Evolutionary conservation across 2,113 vertebrate genomes (phyloP).

Genomic region (Indicator maculatus): DNA sequence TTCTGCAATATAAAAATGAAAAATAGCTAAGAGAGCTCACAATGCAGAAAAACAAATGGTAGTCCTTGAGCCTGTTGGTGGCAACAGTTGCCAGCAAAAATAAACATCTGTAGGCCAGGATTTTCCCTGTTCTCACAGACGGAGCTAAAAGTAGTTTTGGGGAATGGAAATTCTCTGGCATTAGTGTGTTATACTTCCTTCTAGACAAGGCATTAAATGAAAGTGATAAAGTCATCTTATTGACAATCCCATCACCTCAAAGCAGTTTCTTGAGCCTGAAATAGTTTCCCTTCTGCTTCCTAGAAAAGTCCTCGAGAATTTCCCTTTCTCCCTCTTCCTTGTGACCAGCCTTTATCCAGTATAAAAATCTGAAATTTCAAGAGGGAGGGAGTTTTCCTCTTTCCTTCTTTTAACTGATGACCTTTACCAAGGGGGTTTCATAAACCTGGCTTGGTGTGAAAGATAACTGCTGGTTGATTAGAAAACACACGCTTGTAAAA

Average conservation of each 20-base stretch:
- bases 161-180: constrained; percentile 9
- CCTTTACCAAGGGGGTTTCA: constrained; percentile 26
- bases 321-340: background rate
- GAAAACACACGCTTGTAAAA: background rate
- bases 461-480: background rate
- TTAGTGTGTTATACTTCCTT: constrained; percentile 23
- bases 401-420: background rate
- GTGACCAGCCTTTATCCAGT: background rate
- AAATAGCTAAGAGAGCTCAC: background rate
- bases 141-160: background rate
- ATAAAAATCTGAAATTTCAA: background rate
- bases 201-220: background rate
- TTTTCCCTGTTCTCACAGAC: background rate
- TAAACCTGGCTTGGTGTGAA: background rate
- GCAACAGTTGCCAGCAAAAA: background rate
- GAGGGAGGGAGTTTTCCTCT: background rate
- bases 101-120: background rate
- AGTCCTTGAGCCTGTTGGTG: background rate
- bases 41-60: background rate
- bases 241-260: background rate
- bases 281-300: constrained; percentile 62
- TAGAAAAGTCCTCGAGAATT: constrained; percentile 62
- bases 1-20: background rate
- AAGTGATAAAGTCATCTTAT: background rate
- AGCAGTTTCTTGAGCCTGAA: background rate